Evolutionary conservation across 2,113 vertebrate genomes (phyloP).

Genomic region (Cervus canadensis): DNA sequence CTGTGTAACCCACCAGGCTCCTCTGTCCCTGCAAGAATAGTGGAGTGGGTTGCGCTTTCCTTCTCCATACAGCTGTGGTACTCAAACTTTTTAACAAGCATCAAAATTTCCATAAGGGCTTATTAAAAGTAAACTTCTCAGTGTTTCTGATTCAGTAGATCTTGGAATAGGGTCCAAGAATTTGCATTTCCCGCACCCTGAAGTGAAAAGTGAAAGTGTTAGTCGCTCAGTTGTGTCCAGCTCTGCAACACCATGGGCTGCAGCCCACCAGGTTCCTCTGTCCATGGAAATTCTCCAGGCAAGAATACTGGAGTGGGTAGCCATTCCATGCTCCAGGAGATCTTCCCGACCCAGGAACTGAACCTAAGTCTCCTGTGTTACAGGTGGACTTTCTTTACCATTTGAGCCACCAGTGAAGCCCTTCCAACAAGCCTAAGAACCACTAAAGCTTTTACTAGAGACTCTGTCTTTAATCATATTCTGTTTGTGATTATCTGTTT

Average conservation of each 20-base stretch:
- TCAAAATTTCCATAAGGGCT: not conserved
- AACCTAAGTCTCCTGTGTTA: not conserved
- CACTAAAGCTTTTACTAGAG: not conserved
- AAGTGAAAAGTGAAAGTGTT: not conserved
- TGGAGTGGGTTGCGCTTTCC: not conserved
- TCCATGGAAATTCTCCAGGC: not conserved
- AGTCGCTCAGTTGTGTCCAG: accelerated
- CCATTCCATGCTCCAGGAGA: not conserved
- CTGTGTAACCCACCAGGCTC: not conserved
- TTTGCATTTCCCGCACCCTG: not conserved
- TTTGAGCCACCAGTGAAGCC: not conserved
- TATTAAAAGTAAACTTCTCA: not conserved
- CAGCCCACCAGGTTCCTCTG: not conserved
- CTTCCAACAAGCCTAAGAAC: not conserved
- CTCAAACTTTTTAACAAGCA: not conserved
- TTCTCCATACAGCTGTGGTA: not conserved
- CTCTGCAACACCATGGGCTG: not conserved
- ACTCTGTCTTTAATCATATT: conserved; percentile 19
- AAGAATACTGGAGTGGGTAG: not conserved
- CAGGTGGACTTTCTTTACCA: not conserved
- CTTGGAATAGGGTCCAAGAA: not conserved
- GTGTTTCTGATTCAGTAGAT: not conserved
- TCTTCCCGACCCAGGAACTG: not conserved
- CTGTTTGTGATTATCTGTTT: not conserved
- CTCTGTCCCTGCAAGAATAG: not conserved